Percentiles rank a stretch among this genome's conserved stretches.
Evolutionary conservation across 2,797 vertebrate species (phyloP).

Genomic region (Malacoraja senta): DNA sequence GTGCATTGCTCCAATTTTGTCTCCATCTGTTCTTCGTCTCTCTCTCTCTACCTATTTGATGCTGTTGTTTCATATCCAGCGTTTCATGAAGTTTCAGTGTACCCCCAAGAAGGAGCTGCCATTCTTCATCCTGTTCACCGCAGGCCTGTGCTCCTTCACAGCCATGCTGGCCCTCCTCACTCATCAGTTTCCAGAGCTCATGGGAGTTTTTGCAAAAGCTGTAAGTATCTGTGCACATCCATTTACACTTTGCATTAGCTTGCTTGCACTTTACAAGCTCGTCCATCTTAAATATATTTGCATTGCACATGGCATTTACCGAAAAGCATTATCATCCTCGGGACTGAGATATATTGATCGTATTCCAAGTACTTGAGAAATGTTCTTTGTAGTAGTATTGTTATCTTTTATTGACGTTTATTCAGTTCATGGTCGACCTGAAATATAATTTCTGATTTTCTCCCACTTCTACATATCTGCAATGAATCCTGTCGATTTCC

Average conservation of each 20-base stretch:
- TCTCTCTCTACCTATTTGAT: conserved; percentile 38
- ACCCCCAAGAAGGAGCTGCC: conserved; percentile 98
- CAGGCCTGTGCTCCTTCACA: conserved; percentile 93
- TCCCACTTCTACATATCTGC: too few species aligned
- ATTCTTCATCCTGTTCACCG: conserved; percentile 98
- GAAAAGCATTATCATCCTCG: neutral
- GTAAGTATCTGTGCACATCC: conserved; percentile 64
- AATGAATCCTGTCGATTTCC: too few species aligned
- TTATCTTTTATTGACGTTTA: neutral
- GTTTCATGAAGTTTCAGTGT: conserved; percentile 98
- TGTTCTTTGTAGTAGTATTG: neutral
- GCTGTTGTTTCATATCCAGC: conserved; percentile 64
- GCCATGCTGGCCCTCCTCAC: conserved; percentile 96
- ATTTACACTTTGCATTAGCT: neutral
- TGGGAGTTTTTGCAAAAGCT: conserved; percentile 97
- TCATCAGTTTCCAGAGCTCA: conserved; percentile 96
- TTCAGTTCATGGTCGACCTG: too few species aligned
- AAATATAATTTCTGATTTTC: too few species aligned
- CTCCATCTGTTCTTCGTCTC: neutral
- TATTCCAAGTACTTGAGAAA: neutral
- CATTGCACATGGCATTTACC: too few species aligned
- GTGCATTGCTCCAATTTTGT: neutral
- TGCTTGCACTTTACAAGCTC: neutral
- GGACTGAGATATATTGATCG: neutral
- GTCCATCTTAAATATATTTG: neutral